These are phyloP conservation scores for Opisthograptis luteolata DNA, from an alignment of 2,888 invertebrate species.

Conservation along the genomic window DNA sequence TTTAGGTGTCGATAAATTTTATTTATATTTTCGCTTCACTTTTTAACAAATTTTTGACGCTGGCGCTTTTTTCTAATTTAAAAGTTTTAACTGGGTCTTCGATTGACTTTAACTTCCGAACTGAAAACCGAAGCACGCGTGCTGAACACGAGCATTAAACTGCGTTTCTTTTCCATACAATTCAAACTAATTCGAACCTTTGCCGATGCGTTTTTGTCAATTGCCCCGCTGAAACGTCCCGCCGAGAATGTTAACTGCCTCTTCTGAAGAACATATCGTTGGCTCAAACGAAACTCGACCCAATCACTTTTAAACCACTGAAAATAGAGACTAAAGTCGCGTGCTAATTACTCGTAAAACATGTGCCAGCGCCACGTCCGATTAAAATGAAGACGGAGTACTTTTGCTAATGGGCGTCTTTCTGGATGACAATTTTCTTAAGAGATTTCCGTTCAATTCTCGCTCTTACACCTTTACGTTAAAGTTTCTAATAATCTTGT, in stretches of 20 bases:
- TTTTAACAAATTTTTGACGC: too few relatives aligned
- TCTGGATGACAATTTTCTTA: slow-evolving; percentile 75
- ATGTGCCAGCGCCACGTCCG: slow-evolving; percentile 56
- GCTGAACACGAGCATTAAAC: slow-evolving; percentile 10
- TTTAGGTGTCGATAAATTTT: too few relatives aligned
- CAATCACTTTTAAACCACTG: slow-evolving; percentile 36
- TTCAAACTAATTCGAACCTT: slow-evolving; percentile 73
- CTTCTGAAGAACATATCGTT: slow-evolving; percentile 69
- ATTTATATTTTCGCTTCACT: too few relatives aligned
- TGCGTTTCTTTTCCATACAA: slow-evolving; percentile 53
- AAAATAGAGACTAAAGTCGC: slow-evolving; percentile 46
- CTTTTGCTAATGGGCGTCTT: slow-evolving; percentile 80
- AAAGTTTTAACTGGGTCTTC: background rate
- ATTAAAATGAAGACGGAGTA: slow-evolving; percentile 75
- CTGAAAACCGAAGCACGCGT: too few relatives aligned
- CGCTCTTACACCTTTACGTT: slow-evolving; percentile 12
- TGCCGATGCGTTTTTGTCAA: slow-evolving; percentile 81
- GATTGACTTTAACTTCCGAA: background rate
- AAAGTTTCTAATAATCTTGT: slow-evolving; percentile 40
- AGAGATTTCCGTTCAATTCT: slow-evolving; percentile 20
- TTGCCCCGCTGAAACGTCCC: slow-evolving; percentile 71
- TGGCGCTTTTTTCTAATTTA: background rate
- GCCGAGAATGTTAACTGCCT: slow-evolving; percentile 73
- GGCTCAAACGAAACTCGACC: slow-evolving; percentile 29
- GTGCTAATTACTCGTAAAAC: slow-evolving; percentile 47